Conservation (phyloP, 53 echinoderm and acorn worm genomes). For the Antedon mediterranea region DNA sequence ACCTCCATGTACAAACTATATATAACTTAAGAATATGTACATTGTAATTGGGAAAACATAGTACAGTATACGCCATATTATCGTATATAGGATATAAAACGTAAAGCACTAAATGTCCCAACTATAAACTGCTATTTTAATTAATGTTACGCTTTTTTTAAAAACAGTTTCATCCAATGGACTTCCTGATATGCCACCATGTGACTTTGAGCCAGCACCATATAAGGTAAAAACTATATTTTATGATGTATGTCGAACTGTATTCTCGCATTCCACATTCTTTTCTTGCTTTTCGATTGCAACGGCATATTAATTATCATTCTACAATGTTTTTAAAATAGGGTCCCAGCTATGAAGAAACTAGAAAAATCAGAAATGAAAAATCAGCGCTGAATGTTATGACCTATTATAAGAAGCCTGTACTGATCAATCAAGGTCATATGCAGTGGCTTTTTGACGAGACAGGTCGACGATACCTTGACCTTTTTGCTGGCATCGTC, state of each 20-base stretch:
- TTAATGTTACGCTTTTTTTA: background rate
- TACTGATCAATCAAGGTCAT: constrained; percentile 79
- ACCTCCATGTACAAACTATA: too few relatives aligned
- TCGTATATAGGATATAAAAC: too few relatives aligned
- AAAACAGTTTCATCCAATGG: background rate
- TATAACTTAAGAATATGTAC: too few relatives aligned
- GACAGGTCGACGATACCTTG: constrained; percentile 70
- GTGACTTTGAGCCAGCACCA: constrained; percentile 17
- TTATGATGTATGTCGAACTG: too few relatives aligned
- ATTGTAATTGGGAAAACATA: too few relatives aligned
- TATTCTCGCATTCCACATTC: too few relatives aligned
- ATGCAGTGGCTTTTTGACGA: constrained; percentile 99
- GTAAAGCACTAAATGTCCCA: too few relatives aligned
- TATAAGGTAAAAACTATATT: constrained; percentile 1
- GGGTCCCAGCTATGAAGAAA: constrained; percentile 42
- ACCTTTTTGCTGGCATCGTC: constrained; percentile 89
- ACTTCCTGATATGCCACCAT: constrained; percentile 18
- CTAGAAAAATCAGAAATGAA: constrained; percentile 31
- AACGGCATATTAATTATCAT: too few relatives aligned
- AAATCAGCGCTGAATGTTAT: constrained; percentile 41
- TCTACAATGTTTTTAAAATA: background rate
- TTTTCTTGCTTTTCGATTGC: too few relatives aligned
- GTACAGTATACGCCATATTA: too few relatives aligned
- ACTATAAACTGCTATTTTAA: background rate
- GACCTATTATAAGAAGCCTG: constrained; percentile 78